These are phyloP conservation scores for Ranitomeya variabilis DNA, from an alignment of 2,113 vertebrate genomes.

Conservation along the genomic window DNA sequence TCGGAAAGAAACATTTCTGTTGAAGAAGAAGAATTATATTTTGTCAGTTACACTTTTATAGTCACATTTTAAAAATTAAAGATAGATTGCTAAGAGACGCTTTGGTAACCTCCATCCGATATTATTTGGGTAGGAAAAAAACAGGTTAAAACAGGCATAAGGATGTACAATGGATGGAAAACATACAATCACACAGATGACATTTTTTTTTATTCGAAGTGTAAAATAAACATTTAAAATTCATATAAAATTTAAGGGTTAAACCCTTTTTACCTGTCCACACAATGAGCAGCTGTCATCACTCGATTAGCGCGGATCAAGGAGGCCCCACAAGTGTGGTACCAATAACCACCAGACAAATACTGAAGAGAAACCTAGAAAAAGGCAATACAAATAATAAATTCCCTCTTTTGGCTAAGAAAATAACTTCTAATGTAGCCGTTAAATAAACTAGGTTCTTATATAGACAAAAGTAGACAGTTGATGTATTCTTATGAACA, in stretches of 20 bases:
- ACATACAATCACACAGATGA: no score
- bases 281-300: constrained; percentile 87
- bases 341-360: constrained; percentile 64
- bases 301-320: constrained; percentile 81
- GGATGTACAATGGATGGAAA: no score
- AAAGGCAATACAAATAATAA: no score
- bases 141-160: no score
- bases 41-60: no score
- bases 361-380: constrained; percentile 83
- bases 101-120: background rate
- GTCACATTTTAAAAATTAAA: no score
- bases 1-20: constrained; percentile 71
- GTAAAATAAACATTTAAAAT: no score
- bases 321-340: constrained; percentile 85
- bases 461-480: background rate
- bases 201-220: no score
- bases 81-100: no score
- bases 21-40: background rate
- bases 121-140: no score
- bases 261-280: constrained; percentile 60
- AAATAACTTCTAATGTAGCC: background rate
- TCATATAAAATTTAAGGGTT: no score
- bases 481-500: no score
- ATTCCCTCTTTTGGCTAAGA: background rate
- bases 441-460: background rate